These are phyloP conservation scores for Poecilia velifera DNA, from an alignment of 2,797 vertebrate genomes.

Conservation along the genomic window DNA sequence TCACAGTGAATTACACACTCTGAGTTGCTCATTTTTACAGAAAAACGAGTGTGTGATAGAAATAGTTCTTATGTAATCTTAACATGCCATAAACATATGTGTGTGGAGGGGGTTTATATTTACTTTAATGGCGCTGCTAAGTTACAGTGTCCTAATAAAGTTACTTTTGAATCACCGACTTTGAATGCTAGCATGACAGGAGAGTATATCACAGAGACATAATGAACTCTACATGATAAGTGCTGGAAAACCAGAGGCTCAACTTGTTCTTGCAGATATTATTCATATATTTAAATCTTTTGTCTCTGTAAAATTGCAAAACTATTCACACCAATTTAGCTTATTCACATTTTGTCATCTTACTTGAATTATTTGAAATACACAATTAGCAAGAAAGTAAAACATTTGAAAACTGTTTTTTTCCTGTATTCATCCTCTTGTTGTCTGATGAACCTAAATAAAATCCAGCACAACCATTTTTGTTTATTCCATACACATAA, in stretches of 20 bases:
- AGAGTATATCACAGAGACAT: constrained; percentile 52
- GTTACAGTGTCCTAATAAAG: constrained; percentile 44
- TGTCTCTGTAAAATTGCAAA: background rate
- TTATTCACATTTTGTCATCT: background rate
- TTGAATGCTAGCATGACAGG: constrained; percentile 63
- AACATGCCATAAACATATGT: constrained; percentile 57
- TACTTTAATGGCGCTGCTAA: constrained; percentile 39
- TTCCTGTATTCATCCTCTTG: background rate
- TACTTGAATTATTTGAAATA: background rate
- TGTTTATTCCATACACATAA: background rate
- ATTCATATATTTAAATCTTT: background rate
- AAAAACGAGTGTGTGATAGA: constrained; percentile 26
- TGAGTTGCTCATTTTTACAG: constrained; percentile 38
- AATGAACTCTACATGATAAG: background rate
- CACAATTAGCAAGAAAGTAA: background rate
- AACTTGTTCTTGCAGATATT: background rate
- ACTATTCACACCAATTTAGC: background rate
- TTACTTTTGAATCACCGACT: constrained; percentile 58
- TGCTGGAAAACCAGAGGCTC: background rate
- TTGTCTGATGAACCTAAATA: background rate
- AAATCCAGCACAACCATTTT: background rate
- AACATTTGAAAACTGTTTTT: background rate
- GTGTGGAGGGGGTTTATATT: constrained; percentile 53
- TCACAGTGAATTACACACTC: constrained; percentile 24
- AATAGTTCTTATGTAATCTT: constrained; percentile 39